phyloP scores from a whole-genome alignment of 2,888 invertebrate genomes.

The Apamea monoglypha region DNA sequence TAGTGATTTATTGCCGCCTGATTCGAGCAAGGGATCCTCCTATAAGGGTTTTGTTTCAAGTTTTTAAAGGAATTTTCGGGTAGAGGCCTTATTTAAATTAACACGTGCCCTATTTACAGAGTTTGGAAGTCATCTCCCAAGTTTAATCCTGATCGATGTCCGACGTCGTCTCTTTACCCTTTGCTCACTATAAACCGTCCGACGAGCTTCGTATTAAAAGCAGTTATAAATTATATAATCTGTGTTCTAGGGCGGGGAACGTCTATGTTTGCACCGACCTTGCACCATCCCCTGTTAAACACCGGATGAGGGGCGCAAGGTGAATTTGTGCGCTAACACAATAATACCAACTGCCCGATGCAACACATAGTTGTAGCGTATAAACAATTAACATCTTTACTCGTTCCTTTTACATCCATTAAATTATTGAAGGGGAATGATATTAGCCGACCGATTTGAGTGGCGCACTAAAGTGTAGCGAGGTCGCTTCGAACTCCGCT shows the following conservation, averaged over 20 bases:
- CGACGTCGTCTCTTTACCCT: slow-evolving; percentile 63
- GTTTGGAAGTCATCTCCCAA: slow-evolving; percentile 71
- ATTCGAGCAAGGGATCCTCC: slow-evolving; percentile 66
- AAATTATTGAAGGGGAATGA: slow-evolving; percentile 72
- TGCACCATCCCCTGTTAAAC: slow-evolving; percentile 72
- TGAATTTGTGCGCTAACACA: slow-evolving; percentile 74
- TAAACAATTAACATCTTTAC: slow-evolving; percentile 75
- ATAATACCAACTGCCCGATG: slow-evolving; percentile 67
- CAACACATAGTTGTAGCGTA: slow-evolving; percentile 65
- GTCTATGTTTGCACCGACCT: slow-evolving; percentile 76
- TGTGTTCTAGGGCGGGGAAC: slow-evolving; percentile 61
- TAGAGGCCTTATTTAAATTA: slow-evolving; percentile 65
- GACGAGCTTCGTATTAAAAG: slow-evolving; percentile 60
- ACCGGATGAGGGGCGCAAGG: slow-evolving; percentile 77
- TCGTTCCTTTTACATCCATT: slow-evolving; percentile 72
- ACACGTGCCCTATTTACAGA: slow-evolving; percentile 69
- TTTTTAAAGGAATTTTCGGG: slow-evolving; percentile 69
- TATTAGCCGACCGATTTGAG: slow-evolving; percentile 75
- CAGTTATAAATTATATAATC: slow-evolving; percentile 75
- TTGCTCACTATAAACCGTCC: slow-evolving; percentile 75
- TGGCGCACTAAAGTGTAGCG: slow-evolving; percentile 61
- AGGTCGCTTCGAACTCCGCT: slow-evolving; percentile 59
- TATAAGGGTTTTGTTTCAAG: slow-evolving; percentile 70
- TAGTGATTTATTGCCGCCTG: slow-evolving; percentile 75
- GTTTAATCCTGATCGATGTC: slow-evolving; percentile 72